Conservation (phyloP, 2,113 vertebrate genomes). For the Trichechus manatus region DNA sequence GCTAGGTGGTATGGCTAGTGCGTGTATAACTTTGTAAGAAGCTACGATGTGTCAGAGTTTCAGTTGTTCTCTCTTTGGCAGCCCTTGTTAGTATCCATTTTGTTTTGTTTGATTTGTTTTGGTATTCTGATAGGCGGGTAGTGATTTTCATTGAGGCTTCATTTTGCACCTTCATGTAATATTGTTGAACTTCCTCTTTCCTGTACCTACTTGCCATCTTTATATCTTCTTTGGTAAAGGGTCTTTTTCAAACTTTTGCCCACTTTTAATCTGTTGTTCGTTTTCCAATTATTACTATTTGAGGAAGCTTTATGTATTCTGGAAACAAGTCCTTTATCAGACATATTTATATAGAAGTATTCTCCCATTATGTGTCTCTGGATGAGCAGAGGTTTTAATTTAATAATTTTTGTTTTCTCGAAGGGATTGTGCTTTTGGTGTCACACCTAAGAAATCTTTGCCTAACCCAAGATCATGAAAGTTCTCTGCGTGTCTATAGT, state of each 20-base stretch:
- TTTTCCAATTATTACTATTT: neutral
- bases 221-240: neutral
- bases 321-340: neutral
- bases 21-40: accelerated
- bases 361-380: neutral
- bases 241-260: neutral
- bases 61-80: neutral
- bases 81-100: neutral
- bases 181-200: neutral
- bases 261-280: neutral
- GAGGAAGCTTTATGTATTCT: neutral
- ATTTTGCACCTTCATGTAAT: accelerated
- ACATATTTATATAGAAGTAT: neutral
- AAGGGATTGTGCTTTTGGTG: neutral
- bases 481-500: no score
- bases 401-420: neutral
- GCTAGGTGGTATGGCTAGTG: neutral
- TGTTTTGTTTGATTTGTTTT: neutral
- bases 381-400: neutral
- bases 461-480: no score
- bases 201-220: neutral
- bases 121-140: neutral
- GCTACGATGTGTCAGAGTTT: no score
- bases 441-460: neutral
- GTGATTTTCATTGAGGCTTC: neutral